Base-by-base conservation (phyloP, 2,888 invertebrate genomes). In the Griposia aprilina region DNA sequence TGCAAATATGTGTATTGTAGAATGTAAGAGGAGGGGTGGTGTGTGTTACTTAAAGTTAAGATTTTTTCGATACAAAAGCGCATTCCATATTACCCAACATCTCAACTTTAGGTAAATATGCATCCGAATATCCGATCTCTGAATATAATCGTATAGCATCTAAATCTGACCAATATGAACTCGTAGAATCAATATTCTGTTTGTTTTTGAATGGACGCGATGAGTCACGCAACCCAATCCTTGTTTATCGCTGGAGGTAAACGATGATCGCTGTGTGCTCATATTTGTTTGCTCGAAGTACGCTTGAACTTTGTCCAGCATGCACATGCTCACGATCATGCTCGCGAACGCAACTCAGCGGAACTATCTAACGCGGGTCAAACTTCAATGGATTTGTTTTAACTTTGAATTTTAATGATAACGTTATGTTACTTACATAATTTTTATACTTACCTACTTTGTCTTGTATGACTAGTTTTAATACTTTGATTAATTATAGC, bases 321-420 rank as follows among this genome's bases (percentile, higher is more conserved):
- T 60, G 59, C 23, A 62, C 74, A 63, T 55, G 63, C 30, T 59
- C 66, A 48, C 41, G 23, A 57, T 73, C 67, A 65, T 71, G 80
- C 66, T 63, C 50, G 45, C 36, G 26, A 13, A 50, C 74, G 50
- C 26, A 70, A 59, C 26, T 55, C n/a, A 59, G 20, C 59, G 69
- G 59, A 62, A 78, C 68, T 78, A 83, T 86, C 83, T 66, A 41
- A 70, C 11, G 30, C 23, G 50, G 82, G 86, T 76, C 76, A 83
- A 74, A 76, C 36, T 48, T 48, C 36, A 62, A 45, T 48, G 60
- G 52, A 60, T 20, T 70, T 74, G 60, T 84, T 70, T 36, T 50
- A 26, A 60, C 30, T 48, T 78, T 30, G 17, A 45, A n/a, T 59
- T 59, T 50, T 52, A 48, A 17, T 36, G 80, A 84, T 72, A 79